These are phyloP conservation scores for Parambassis ranga DNA, from an alignment of 2,797 vertebrate genomes.

Conservation along the genomic window DNA sequence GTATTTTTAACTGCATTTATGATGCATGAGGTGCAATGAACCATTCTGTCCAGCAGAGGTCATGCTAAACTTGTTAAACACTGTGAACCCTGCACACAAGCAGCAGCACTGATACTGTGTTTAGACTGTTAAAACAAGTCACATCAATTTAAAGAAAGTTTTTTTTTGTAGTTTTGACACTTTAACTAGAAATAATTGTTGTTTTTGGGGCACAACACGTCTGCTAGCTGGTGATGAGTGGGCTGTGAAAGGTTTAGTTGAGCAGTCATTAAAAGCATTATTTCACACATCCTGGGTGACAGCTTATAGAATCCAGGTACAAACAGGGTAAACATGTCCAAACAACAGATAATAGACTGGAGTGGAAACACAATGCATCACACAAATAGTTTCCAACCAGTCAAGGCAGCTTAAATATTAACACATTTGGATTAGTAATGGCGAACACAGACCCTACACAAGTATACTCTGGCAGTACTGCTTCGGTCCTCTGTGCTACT, in stretches of 20 bases:
- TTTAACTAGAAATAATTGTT: too few relatives aligned
- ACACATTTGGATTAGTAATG: not conserved
- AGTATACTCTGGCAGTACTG: too few relatives aligned
- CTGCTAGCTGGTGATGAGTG: not conserved
- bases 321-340: not conserved
- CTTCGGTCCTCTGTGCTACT: too few relatives aligned
- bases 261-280: not conserved
- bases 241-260: not conserved
- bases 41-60: slow-evolving; percentile 21
- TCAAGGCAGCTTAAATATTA: not conserved
- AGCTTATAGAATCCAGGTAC: not conserved
- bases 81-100: too few relatives aligned
- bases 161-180: too few relatives aligned
- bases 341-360: not conserved
- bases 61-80: slow-evolving; percentile 10
- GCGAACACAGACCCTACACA: too few relatives aligned
- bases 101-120: too few relatives aligned
- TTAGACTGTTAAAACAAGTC: too few relatives aligned
- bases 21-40: too few relatives aligned
- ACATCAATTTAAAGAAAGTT: too few relatives aligned
- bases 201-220: not conserved
- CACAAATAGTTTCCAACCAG: not conserved
- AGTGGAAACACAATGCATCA: not conserved
- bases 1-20: too few relatives aligned
- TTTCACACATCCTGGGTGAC: not conserved